These are phyloP conservation scores for Trachurus trachurus DNA, from an alignment of 2,797 vertebrate genomes.

Conservation along the genomic window DNA sequence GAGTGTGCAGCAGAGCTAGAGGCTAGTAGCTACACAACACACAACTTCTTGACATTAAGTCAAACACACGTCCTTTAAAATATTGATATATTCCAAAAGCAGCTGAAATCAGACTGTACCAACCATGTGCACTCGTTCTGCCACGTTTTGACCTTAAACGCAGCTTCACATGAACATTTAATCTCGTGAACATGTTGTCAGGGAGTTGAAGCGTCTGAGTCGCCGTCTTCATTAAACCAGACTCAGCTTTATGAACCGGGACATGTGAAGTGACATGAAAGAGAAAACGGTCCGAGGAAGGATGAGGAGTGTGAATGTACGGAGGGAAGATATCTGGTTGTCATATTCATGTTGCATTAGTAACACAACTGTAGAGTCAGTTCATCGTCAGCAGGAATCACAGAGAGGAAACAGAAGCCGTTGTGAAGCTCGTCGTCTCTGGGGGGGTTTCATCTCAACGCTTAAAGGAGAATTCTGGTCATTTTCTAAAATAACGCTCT, in stretches of 20 bases:
- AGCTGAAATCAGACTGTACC: not conserved
- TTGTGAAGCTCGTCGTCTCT: no score
- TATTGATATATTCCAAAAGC: no score
- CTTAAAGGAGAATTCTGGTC: no score
- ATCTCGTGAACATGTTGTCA: not conserved
- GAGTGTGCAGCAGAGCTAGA: not conserved
- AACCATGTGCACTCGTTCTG: not conserved
- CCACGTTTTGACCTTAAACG: not conserved
- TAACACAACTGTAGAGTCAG: not conserved
- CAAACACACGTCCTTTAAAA: not conserved
- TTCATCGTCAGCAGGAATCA: conserved; percentile 2
- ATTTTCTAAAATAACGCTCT: no score
- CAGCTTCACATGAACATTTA: not conserved
- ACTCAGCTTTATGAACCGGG: not conserved
- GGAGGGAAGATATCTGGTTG: not conserved
- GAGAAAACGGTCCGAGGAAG: not conserved
- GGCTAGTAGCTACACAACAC: no score
- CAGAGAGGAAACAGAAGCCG: no score
- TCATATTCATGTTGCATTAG: conserved; percentile 8
- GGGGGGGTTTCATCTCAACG: no score
- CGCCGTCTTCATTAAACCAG: no score
- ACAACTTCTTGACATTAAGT: conserved; percentile 13
- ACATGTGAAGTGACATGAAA: conserved; percentile 10
- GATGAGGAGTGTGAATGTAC: not conserved
- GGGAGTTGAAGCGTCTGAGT: not conserved